Base-by-base conservation (phyloP, 2,113 vertebrate species). In the Chrysochloris asiatica region DNA sequence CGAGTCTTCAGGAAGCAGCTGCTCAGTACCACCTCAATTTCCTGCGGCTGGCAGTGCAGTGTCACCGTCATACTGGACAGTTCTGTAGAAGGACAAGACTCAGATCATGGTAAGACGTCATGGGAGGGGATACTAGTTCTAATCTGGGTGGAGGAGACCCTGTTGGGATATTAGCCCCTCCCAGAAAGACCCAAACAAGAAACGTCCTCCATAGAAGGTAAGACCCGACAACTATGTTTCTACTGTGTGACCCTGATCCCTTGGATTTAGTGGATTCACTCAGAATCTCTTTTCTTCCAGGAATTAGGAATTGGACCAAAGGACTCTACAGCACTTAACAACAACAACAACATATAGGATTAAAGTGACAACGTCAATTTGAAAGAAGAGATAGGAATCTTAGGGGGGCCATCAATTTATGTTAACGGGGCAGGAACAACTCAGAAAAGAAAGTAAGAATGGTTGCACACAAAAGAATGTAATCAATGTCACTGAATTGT, bases 1-100 rank as follows among this genome's bases (percentile, higher is more conserved):
- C 0, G 33, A 69, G 89, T 88, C 48, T 88, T 63, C 75, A 94
- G 83, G 69, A 95, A 93, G 47, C 76, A 93, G 91, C 75, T 77
- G 67, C 63, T 85, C 22, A 95, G 79, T 30, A 71, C 48, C 47
- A 94, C 83, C 75, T 83, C 56, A 17, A 88, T 90, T 83, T 48
- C 83, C 80, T 45, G 38, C 0, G 48, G 38, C n/a, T n/a, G 24
- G 86, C 93, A 93, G 52, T 1, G 16, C 38, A 94, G 93, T 26
- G n/a, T 48, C 61, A 77, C 78, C 2, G 71, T 26, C 1, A 50
- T 52, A 28, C 36, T 12, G 48, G 82, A 84, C 17, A 82, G 41
- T 19, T 94, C 94, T 93, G 78, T 7, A 81, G 47, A 47, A 50
- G 17, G 75, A 90, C 61, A 81, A 89, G 43, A 91, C n/a, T 11